These are phyloP conservation scores for Polia nebulosa DNA, from an alignment of 2,888 invertebrate species.

Conservation along the genomic window DNA sequence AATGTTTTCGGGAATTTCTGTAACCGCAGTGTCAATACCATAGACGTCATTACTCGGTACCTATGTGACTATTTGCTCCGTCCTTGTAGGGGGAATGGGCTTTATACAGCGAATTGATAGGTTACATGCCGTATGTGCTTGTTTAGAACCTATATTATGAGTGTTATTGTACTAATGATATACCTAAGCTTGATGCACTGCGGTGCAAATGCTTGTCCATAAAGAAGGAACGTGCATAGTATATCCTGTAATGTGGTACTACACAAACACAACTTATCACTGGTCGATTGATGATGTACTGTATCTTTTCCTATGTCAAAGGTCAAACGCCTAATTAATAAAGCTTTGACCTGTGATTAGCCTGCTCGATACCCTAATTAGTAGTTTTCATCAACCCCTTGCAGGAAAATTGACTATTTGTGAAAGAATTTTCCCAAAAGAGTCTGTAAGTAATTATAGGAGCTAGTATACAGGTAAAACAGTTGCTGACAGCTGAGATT, in stretches of 20 bases:
- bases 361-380: too few species aligned
- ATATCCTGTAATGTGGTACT: too few species aligned
- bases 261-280: background rate
- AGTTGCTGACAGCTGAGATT: too few species aligned
- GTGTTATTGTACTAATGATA: background rate
- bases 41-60: constrained; percentile 42
- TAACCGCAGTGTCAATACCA: constrained; percentile 49
- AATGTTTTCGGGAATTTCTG: constrained; percentile 61
- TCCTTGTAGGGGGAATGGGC: constrained; percentile 29
- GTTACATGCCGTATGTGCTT: background rate
- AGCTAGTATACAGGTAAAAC: background rate
- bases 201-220: background rate
- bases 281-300: background rate
- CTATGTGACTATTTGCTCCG: constrained; percentile 1
- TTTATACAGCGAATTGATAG: constrained; percentile 15
- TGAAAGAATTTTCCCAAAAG: too few species aligned
- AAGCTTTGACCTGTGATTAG: background rate
- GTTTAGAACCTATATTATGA: background rate
- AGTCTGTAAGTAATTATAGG: background rate
- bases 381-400: background rate
- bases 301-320: background rate
- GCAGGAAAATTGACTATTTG: too few species aligned
- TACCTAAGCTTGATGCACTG: background rate
- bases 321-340: background rate
- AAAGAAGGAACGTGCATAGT: background rate